Conservation (phyloP, 23 tunicate species). For the Ciona savignyi region DNA sequence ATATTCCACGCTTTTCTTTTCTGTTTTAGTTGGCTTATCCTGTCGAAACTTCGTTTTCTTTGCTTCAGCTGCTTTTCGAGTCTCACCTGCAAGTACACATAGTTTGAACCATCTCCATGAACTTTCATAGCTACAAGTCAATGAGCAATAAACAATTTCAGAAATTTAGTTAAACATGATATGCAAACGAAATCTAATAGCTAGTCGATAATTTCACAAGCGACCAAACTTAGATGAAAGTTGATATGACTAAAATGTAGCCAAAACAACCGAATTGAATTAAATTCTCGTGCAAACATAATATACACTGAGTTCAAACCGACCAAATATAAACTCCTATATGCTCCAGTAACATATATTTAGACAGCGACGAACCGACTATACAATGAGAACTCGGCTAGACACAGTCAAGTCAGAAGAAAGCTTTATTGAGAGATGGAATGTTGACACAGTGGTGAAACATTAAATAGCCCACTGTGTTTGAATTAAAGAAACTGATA, state of each 20-base stretch:
- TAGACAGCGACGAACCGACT: not conserved
- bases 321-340: not conserved
- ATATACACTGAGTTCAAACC: too few species aligned
- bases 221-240: too few species aligned
- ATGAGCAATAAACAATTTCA: too few species aligned
- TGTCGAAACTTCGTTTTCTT: not conserved
- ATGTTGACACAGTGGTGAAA: not conserved
- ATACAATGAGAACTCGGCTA: not conserved
- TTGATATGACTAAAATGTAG: too few species aligned
- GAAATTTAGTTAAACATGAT: too few species aligned
- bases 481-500: too few species aligned
- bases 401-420: not conserved
- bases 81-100: conserved; percentile 6
- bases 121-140: too few species aligned
- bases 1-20: conserved; percentile 2
- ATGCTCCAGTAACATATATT: not conserved
- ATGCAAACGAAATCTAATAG: too few species aligned
- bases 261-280: too few species aligned
- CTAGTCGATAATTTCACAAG: too few species aligned
- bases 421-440: not conserved
- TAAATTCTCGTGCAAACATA: too few species aligned
- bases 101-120: too few species aligned
- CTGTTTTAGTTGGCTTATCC: not conserved
- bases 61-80: conserved; percentile 27
- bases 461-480: not conserved